Evolutionary conservation across 2,888 invertebrate species (phyloP).

Genomic region (Fabriciana adippe): DNA sequence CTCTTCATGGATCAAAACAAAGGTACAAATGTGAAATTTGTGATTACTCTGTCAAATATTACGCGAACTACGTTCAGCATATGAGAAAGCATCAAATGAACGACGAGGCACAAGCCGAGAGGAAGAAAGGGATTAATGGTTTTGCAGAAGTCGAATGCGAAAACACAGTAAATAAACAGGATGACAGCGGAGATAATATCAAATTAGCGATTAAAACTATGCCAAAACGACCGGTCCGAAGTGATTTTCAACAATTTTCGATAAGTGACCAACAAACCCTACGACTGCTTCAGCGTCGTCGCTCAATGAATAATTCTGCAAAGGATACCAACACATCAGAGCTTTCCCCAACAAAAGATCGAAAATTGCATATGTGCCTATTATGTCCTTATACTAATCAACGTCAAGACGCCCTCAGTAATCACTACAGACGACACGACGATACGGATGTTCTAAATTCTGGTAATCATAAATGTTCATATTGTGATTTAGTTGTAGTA

Average conservation of each 20-base stretch:
- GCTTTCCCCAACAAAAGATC: constrained; percentile 76
- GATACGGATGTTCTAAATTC: constrained; percentile 78
- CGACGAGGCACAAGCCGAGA: constrained; percentile 84
- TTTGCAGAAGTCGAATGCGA: constrained; percentile 52
- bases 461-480: constrained; percentile 87
- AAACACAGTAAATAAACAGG: constrained; percentile 54
- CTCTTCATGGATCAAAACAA: constrained; percentile 91
- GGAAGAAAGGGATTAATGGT: constrained; percentile 65
- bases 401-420: constrained; percentile 87
- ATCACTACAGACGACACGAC: constrained; percentile 88
- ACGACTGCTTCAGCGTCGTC: constrained; percentile 80
- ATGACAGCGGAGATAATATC: constrained; percentile 61
- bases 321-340: constrained; percentile 67
- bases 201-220: constrained; percentile 76
- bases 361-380: constrained; percentile 86
- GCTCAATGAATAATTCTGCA: constrained; percentile 66
- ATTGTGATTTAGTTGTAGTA: constrained; percentile 91
- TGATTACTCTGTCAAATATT: constrained; percentile 94
- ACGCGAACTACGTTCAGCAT: constrained; percentile 92
- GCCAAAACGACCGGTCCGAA: constrained; percentile 68
- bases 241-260: constrained; percentile 80
- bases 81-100: constrained; percentile 89
- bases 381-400: constrained; percentile 91
- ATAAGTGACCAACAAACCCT: constrained; percentile 84
- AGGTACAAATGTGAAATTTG: constrained; percentile 91